phyloP scores from a whole-genome alignment of 2,888 invertebrate species.

The Yponomeuta malinellus region DNA sequence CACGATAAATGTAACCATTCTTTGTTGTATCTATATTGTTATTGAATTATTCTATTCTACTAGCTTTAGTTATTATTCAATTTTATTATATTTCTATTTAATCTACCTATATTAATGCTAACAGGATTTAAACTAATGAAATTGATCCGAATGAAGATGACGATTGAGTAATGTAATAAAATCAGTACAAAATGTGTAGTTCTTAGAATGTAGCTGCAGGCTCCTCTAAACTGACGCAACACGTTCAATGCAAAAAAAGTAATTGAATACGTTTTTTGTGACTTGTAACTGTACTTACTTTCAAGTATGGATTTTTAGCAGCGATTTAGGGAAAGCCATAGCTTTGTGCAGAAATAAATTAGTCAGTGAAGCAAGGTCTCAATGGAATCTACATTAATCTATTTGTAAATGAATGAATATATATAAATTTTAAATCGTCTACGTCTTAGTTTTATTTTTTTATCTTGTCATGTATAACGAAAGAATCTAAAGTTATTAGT shows the following conservation, averaged over 20 bases:
- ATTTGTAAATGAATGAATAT: slow-evolving; percentile 44
- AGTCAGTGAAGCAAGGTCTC: background rate
- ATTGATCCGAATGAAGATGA: background rate
- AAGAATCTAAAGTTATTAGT: too few relatives aligned
- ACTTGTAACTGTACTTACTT: background rate
- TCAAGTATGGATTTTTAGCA: background rate
- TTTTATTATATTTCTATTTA: background rate
- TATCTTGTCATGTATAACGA: background rate
- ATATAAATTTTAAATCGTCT: slow-evolving; percentile 60
- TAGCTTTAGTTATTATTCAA: background rate
- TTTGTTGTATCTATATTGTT: too few relatives aligned
- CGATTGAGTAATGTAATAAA: slow-evolving; percentile 7
- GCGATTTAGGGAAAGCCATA: background rate
- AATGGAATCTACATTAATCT: slow-evolving; percentile 11
- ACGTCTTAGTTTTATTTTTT: slow-evolving; percentile 30
- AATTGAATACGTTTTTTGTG: too few relatives aligned
- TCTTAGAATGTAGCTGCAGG: background rate
- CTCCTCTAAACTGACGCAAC: slow-evolving; percentile 1
- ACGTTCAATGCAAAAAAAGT: too few relatives aligned
- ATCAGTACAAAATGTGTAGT: slow-evolving; percentile 16
- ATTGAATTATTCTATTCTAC: too few relatives aligned
- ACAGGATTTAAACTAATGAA: background rate
- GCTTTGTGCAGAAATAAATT: background rate
- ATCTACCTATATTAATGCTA: background rate
- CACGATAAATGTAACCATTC: too few relatives aligned